phyloP scores from a whole-genome alignment of 2,888 invertebrate species.

The Halocaridina rubra region DNA sequence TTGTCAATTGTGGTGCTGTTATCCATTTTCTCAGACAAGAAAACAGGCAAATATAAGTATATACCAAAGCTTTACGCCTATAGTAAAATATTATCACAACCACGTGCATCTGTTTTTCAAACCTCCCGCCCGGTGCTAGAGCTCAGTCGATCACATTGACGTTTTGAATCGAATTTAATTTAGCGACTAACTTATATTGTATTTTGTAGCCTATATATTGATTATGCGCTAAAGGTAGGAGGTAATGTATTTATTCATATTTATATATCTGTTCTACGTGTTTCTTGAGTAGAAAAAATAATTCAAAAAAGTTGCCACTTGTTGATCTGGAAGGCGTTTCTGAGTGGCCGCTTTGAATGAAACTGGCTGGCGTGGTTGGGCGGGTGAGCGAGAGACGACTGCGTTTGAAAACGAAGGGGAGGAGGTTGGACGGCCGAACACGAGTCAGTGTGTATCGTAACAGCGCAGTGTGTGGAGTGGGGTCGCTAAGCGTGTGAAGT shows the following conservation, averaged over 20 bases:
- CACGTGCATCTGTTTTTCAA: background rate
- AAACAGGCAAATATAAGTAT: background rate
- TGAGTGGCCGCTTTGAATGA: slow-evolving; percentile 50
- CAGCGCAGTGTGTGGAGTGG: background rate
- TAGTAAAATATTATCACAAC: background rate
- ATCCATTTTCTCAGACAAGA: background rate
- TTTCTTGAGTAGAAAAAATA: background rate
- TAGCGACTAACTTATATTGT: too few relatives aligned
- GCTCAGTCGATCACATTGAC: too few relatives aligned
- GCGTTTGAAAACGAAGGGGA: background rate
- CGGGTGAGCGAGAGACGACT: slow-evolving; percentile 10
- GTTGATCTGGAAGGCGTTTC: slow-evolving; percentile 10
- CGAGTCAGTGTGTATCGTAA: slow-evolving; percentile 45
- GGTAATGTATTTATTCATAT: too few relatives aligned
- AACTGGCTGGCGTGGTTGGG: background rate
- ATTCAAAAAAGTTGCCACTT: slow-evolving; percentile 5
- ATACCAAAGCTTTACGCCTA: background rate
- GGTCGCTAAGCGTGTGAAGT: background rate
- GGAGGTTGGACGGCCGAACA: background rate
- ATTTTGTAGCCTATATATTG: background rate
- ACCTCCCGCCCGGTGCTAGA: background rate
- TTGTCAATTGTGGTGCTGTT: background rate
- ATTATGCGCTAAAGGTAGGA: background rate
- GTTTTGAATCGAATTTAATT: too few relatives aligned
- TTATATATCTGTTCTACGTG: too few relatives aligned